Evolutionary conservation across 2,888 invertebrate genomes (phyloP).

Genomic region (Beris chalybata): DNA sequence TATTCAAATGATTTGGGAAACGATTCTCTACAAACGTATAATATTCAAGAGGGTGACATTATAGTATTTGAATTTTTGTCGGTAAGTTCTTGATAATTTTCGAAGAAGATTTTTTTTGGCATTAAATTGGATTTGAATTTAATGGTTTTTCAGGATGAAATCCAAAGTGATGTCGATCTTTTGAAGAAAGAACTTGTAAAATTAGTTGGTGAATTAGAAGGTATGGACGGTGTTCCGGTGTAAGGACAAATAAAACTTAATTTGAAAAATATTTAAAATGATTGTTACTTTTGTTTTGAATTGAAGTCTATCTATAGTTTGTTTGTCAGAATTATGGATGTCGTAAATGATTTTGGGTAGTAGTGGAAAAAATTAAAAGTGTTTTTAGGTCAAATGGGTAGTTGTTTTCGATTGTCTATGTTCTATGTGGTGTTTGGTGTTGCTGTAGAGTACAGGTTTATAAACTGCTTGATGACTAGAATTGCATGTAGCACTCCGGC

Average conservation of each 20-base stretch:
- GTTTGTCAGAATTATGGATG: background rate
- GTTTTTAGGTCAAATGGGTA: background rate
- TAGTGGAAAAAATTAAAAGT: conserved; percentile 1
- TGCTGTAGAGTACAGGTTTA: too few species aligned
- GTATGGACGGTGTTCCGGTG: background rate
- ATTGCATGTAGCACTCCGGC: too few species aligned
- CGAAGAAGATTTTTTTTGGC: too few species aligned
- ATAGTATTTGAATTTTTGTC: conserved; percentile 20
- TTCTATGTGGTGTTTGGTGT: too few species aligned
- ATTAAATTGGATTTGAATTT: too few species aligned
- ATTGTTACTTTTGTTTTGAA: background rate
- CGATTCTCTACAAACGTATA: conserved; percentile 10
- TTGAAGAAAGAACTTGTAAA: conserved; percentile 10
- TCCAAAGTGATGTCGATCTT: conserved; percentile 15
- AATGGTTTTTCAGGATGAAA: conserved; percentile 6
- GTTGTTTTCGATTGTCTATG: too few species aligned
- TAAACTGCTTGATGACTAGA: too few species aligned
- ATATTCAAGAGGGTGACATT: conserved; percentile 11
- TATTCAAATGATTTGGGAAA: conserved; percentile 17
- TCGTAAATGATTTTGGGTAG: background rate
- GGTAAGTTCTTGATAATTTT: background rate
- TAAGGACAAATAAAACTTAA: background rate
- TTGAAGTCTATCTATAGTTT: background rate
- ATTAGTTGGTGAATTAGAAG: conserved; percentile 12
- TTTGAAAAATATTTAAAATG: background rate